Evolutionary conservation across 2,113 vertebrate genomes (phyloP), one percentile per base, ranked within the genome.

Genomic region (Madoqua kirkii): DNA sequence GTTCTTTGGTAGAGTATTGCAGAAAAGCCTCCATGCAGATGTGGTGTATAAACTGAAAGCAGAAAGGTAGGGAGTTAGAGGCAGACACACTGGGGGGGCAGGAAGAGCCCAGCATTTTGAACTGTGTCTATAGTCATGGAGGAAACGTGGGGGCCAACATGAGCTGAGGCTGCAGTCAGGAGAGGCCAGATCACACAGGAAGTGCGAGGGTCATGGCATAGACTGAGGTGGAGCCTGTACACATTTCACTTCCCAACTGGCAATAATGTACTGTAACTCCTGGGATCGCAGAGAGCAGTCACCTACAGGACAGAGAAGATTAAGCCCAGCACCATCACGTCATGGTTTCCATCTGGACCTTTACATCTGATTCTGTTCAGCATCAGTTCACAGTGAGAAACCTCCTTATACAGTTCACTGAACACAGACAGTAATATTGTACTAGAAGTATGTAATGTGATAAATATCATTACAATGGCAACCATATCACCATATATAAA

Each of bases 101-200:
- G 15, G 15, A 87, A 83, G 54, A n/a, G 25, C 25, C 40, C 16
- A 7, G 13, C 6, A 1, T 12, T 7, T 27, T 52, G 29, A 93
- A 25, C 9, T 14, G 3, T 27, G 13, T 5, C 33, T 48, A 1
- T 40, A 59, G 55, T 3, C 3, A 21, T 45, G 43, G 43, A 10
- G 55, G 40, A 6, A 7, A 12, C 25, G 31, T 4, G 7, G 62
- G 55, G 59, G 17, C 40, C 12, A 8, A 11, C 0, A 0, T 0
- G 31, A 71, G 36, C 27, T 13, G 23, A 79, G 31, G 25, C n/a
- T 50, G 27, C 10, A 71, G 21, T n/a, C 10, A 16, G 40, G 21
- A 19, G 27, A 45, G 31, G 9, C 31, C 45, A 10, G 43, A n/a
- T n/a, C 52, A 27, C 23, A 7, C 15, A 29, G 2, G 10, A 76